A percentile compares a stretch with the other conserved stretches of the same genome.
phyloP scores from a whole-genome alignment of 2,797 vertebrate species.

The Lateolabrax maculatus region DNA sequence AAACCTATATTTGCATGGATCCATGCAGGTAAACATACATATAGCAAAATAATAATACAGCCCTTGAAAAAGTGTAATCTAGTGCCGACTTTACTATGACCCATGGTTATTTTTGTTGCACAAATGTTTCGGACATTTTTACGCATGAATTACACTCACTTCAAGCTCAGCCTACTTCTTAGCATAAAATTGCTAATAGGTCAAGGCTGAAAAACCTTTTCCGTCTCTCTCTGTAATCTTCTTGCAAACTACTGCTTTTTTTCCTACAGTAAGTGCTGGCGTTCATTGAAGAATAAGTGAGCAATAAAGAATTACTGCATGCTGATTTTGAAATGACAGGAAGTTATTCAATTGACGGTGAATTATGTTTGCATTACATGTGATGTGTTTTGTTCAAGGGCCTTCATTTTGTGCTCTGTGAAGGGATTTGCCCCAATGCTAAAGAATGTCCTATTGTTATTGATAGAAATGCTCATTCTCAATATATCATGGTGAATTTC shows the following conservation, averaged over 20 bases:
- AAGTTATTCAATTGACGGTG: slow-evolving; percentile 56
- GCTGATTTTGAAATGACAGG: slow-evolving; percentile 58
- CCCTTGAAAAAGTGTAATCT: not conserved
- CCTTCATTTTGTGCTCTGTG: slow-evolving; percentile 54
- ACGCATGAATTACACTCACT: slow-evolving; percentile 8
- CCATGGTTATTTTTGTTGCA: not conserved
- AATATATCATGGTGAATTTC: slow-evolving; percentile 19
- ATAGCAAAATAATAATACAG: not conserved
- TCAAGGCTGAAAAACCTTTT: slow-evolving; percentile 10
- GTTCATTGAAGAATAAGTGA: slow-evolving; percentile 48
- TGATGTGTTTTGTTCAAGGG: slow-evolving; percentile 55
- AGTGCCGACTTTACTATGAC: not conserved
- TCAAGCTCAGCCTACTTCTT: not conserved
- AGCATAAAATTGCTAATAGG: slow-evolving; percentile 14
- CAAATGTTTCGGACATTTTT: slow-evolving; percentile 17
- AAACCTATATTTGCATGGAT: not conserved
- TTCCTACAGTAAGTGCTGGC: slow-evolving; percentile 15
- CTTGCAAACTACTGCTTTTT: slow-evolving; percentile 22
- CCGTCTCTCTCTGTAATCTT: slow-evolving; percentile 18
- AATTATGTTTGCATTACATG: slow-evolving; percentile 63
- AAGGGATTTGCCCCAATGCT: slow-evolving; percentile 58
- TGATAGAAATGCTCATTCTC: slow-evolving; percentile 52
- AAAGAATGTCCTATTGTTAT: slow-evolving; percentile 64
- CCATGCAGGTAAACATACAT: not conserved
- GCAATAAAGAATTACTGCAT: slow-evolving; percentile 38